Evolutionary conservation across 2,113 vertebrate species (phyloP).

Genomic region (Dendrocopos noguchii): DNA sequence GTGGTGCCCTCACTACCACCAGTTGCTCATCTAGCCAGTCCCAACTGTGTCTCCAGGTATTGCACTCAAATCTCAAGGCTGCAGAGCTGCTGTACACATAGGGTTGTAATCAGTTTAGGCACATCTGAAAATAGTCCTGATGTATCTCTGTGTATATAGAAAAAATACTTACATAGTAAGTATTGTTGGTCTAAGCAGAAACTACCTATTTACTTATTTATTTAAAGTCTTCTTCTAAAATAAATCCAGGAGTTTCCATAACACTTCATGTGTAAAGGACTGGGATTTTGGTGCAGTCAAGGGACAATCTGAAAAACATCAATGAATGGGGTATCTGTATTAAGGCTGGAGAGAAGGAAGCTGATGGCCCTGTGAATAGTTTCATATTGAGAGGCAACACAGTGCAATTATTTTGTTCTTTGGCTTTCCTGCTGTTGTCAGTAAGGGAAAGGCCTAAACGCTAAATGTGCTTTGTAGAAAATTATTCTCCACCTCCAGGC

Average conservation of each 20-base stretch:
- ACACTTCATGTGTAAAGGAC: neutral
- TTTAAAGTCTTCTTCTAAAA: neutral
- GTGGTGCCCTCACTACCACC: neutral
- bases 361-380: neutral
- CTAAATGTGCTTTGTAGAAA: neutral
- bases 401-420: neutral
- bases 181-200: neutral
- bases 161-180: neutral
- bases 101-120: neutral
- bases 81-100: neutral
- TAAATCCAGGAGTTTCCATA: neutral
- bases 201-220: neutral
- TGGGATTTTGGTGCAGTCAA: neutral
- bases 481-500: neutral
- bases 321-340: neutral
- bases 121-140: neutral
- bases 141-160: neutral
- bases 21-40: neutral
- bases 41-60: neutral
- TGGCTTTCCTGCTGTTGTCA: neutral
- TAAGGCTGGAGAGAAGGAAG: neutral
- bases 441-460: neutral
- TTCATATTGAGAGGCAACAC: neutral
- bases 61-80: neutral
- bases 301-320: neutral